phyloP scores from a whole-genome alignment of 2,797 vertebrate genomes.

The Choloepus didactylus region DNA sequence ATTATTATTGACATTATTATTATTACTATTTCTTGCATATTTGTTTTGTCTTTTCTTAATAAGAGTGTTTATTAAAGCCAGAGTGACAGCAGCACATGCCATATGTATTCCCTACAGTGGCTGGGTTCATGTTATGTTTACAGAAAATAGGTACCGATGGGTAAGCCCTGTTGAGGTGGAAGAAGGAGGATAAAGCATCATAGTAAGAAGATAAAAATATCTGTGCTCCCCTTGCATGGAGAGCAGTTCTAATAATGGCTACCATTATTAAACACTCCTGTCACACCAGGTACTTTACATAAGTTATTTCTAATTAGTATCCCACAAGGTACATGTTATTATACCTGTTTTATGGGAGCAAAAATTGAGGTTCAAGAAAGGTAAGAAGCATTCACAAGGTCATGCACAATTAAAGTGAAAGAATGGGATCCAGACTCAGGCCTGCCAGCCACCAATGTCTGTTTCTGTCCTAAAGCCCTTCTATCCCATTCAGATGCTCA shows the following conservation, averaged over 20 bases:
- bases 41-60: background rate
- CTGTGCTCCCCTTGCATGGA: background rate
- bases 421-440: background rate
- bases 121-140: background rate
- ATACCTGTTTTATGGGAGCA: slow-evolving; percentile 30
- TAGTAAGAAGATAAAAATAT: slow-evolving; percentile 31
- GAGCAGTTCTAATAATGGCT: background rate
- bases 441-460: background rate
- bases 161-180: background rate
- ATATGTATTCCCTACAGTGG: background rate
- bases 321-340: background rate
- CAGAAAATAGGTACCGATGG: slow-evolving; percentile 13
- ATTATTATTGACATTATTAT: background rate
- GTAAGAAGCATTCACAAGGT: background rate
- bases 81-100: background rate
- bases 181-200: slow-evolving; percentile 5
- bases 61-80: slow-evolving; percentile 3
- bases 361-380: slow-evolving; percentile 21
- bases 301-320: slow-evolving; percentile 41
- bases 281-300: background rate
- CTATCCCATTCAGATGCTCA: background rate
- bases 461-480: background rate
- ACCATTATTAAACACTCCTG: background rate
- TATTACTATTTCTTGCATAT: background rate
- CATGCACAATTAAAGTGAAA: background rate